A percentile compares a stretch with the other conserved stretches of the same genome.
phyloP scores from a whole-genome alignment of 2,113 vertebrate genomes.

The Ploceus nigricollis region DNA sequence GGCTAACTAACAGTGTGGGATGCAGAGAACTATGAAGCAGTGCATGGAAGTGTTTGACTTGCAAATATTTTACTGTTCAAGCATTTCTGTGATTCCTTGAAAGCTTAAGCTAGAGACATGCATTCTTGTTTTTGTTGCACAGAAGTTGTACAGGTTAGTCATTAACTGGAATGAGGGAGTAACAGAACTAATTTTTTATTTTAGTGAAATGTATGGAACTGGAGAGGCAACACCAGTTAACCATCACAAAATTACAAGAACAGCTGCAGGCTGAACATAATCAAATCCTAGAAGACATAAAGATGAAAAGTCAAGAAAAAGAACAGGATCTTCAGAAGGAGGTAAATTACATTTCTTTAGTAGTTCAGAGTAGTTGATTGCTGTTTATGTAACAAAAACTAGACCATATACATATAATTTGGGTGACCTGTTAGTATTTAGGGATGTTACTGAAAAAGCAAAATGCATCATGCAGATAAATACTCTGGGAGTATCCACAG shows the following conservation, averaged over 20 bases:
- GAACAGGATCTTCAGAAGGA: conserved; percentile 73
- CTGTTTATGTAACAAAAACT: background rate
- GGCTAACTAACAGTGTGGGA: background rate
- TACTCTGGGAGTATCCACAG: background rate
- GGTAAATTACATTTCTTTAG: conserved; percentile 57
- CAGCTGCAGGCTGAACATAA: conserved; percentile 64
- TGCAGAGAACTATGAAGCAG: background rate
- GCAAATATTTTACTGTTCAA: background rate
- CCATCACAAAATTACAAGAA: conserved; percentile 56
- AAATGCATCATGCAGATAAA: background rate
- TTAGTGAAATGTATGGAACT: conserved; percentile 58
- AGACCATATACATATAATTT: fast-evolving
- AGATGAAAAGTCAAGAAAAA: conserved; percentile 56
- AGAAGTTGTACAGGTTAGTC: background rate
- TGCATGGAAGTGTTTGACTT: background rate
- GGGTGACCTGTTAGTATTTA: background rate
- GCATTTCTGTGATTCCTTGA: background rate
- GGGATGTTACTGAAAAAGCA: background rate
- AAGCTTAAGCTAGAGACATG: background rate
- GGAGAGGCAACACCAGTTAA: conserved; percentile 68
- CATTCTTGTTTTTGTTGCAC: background rate
- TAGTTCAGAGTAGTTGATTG: background rate
- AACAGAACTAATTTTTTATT: conserved; percentile 4
- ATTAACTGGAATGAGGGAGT: background rate
- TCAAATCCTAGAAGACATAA: conserved; percentile 61